These are phyloP conservation scores for Tribolium freemani DNA, from an alignment of 2,888 invertebrate genomes.

Conservation along the genomic window DNA sequence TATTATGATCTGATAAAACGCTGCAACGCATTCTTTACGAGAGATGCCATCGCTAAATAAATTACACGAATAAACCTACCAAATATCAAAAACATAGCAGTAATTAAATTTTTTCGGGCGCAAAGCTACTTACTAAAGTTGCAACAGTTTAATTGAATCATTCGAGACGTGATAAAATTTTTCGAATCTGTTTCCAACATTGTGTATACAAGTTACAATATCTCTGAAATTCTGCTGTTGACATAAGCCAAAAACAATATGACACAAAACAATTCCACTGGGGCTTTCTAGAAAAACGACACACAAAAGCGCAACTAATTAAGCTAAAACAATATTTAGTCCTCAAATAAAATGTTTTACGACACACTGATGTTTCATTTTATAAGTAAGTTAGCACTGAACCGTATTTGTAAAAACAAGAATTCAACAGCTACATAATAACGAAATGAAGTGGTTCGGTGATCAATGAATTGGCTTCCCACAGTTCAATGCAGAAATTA, in stretches of 20 bases:
- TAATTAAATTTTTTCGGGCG: background rate
- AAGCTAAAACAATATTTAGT: conserved; percentile 29
- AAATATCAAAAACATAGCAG: background rate
- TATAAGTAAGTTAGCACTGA: background rate
- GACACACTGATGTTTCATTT: background rate
- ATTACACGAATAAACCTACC: background rate
- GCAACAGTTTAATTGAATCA: background rate
- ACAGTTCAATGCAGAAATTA: background rate
- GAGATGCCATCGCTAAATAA: background rate
- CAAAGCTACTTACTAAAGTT: background rate
- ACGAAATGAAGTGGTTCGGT: too few species aligned
- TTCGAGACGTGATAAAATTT: background rate
- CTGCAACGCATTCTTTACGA: background rate
- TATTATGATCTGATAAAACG: conserved; percentile 60
- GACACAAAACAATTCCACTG: conserved; percentile 16
- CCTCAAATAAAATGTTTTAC: conserved; percentile 30
- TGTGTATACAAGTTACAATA: background rate
- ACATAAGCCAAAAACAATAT: conserved; percentile 21
- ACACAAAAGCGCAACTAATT: conserved; percentile 35
- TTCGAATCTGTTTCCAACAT: background rate
- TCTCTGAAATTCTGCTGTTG: conserved; percentile 8
- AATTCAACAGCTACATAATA: background rate
- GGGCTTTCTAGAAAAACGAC: conserved; percentile 21
- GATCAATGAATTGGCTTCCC: background rate
- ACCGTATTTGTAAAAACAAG: background rate